phyloP scores from a whole-genome alignment of 2,888 invertebrate genomes.

The Tribolium freemani region DNA sequence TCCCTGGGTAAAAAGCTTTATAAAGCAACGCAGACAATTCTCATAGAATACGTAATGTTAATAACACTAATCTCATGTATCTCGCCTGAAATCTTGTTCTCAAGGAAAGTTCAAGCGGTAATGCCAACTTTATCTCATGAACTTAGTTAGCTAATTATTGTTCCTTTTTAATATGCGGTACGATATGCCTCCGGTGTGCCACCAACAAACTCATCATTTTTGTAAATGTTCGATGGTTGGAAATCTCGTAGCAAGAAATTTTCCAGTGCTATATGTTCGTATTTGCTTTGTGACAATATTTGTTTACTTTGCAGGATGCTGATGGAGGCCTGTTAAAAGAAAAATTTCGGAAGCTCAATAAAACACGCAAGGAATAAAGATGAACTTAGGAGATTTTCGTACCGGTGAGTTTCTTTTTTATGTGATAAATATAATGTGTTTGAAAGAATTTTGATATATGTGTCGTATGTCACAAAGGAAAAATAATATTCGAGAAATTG shows the following conservation, averaged over 20 bases:
- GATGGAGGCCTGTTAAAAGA: conserved; percentile 28
- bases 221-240: not conserved
- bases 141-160: conserved; percentile 56
- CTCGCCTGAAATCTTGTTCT: conserved; percentile 56
- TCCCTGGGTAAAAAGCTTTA: conserved; percentile 51
- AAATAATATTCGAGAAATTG: conserved; percentile 51
- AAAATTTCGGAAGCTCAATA: conserved; percentile 25
- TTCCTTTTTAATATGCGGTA: conserved; percentile 54
- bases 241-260: not conserved
- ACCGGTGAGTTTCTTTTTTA: conserved; percentile 46
- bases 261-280: not conserved
- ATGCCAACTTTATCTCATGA: conserved; percentile 56
- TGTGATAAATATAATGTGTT: conserved; percentile 47
- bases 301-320: conserved; percentile 40
- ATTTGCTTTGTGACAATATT: conserved; percentile 20
- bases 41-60: conserved; percentile 58
- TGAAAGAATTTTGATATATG: conserved; percentile 50
- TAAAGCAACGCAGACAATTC: conserved; percentile 51
- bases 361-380: conserved; percentile 40
- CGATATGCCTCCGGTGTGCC: conserved; percentile 49
- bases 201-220: conserved; percentile 37
- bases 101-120: conserved; percentile 57
- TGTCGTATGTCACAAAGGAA: conserved; percentile 49
- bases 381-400: conserved; percentile 37
- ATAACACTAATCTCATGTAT: conserved; percentile 59